phyloP scores from a whole-genome alignment of 2,888 invertebrate genomes.

The Melangyna quadrimaculata region DNA sequence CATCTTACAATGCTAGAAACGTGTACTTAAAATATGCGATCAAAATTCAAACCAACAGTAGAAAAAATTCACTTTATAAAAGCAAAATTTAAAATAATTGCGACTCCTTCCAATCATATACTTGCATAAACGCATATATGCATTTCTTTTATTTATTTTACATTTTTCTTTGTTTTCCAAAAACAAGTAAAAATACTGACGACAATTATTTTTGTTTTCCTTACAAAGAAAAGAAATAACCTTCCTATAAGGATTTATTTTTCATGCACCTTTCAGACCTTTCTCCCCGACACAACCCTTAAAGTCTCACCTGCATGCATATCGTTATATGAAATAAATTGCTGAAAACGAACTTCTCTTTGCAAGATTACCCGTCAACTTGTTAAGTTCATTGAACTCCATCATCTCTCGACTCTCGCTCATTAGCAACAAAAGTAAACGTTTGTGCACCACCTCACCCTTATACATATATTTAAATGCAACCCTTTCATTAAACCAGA shows the following conservation, averaged over 20 bases:
- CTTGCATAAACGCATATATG: too few relatives aligned
- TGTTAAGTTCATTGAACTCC: constrained; percentile 55
- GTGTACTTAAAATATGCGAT: too few relatives aligned
- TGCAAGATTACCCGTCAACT: background rate
- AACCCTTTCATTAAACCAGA: constrained; percentile 14
- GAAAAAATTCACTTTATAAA: too few relatives aligned
- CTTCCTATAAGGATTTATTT: background rate
- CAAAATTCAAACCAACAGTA: too few relatives aligned
- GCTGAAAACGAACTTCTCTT: background rate
- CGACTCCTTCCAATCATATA: too few relatives aligned
- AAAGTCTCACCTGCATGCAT: constrained; percentile 20
- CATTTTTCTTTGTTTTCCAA: too few relatives aligned
- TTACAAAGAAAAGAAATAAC: background rate
- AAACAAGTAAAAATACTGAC: background rate
- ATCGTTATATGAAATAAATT: too few relatives aligned
- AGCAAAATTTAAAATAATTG: too few relatives aligned
- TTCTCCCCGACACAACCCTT: background rate
- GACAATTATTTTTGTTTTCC: too few relatives aligned
- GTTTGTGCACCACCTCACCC: constrained; percentile 44
- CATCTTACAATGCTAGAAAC: too few relatives aligned
- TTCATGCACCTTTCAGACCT: background rate
- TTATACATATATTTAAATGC: background rate
- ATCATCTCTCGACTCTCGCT: constrained; percentile 31
- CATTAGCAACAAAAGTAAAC: constrained; percentile 34
- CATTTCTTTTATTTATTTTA: too few relatives aligned